phyloP scores from a whole-genome alignment of 2,888 invertebrate genomes.

The Erpobdella octoculata region DNA sequence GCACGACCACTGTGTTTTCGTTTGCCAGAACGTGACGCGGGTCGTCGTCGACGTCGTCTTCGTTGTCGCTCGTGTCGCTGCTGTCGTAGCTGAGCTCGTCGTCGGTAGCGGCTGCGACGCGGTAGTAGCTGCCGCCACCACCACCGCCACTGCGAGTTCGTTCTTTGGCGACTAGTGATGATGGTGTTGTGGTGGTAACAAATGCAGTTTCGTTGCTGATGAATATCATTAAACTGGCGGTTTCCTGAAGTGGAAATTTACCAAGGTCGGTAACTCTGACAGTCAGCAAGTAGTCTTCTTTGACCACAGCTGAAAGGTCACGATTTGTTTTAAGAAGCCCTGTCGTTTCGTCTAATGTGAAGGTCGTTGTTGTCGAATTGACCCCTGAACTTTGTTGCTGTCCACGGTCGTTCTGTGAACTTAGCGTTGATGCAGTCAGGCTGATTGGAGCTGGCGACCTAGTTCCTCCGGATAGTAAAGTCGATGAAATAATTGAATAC shows the following conservation, averaged over 20 bases:
- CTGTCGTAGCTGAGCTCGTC: neutral
- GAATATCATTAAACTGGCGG: neutral
- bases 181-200: neutral
- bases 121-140: too few species aligned
- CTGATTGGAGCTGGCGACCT: neutral
- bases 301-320: neutral
- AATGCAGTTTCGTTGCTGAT: slow-evolving; percentile 4
- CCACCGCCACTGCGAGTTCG: too few species aligned
- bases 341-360: neutral
- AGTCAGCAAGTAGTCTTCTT: neutral
- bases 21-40: slow-evolving; percentile 8
- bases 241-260: neutral
- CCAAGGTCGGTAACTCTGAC: neutral
- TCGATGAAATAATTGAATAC: too few species aligned
- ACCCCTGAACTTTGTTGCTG: neutral
- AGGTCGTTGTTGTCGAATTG: neutral
- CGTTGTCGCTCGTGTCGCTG: neutral
- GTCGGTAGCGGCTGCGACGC: too few species aligned
- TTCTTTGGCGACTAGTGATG: too few species aligned
- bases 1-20: slow-evolving; percentile 9
- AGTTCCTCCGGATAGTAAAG: too few species aligned
- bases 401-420: neutral
- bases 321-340: neutral
- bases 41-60: neutral
- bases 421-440: neutral